Evolutionary conservation across 2,113 vertebrate genomes (phyloP), one percentile per base, ranked within the genome.

Genomic region (Meriones unguiculatus): DNA sequence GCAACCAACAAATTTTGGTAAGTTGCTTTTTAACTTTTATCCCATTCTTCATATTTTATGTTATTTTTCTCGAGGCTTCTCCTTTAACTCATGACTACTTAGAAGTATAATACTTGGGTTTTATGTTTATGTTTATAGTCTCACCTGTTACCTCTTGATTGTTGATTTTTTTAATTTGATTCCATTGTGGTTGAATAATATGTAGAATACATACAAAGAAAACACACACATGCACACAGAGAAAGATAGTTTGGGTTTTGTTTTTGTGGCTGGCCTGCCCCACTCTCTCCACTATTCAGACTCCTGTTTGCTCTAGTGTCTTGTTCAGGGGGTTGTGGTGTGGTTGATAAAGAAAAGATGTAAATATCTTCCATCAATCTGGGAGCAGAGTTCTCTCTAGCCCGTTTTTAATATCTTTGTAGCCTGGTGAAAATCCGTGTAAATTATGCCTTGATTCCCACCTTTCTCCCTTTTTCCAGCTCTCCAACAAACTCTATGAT

Each of bases 261-360:
- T 87, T 65, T 50, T 28, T 41, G 11, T 87, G 70, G 32, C 65
- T 70, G 30, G 20, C 46, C 46, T 87, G 65, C 32, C 62, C 64
- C 12, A 13, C 11, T 52, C 46, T 86, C 46, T 52, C 20, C 46
- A 54, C 46, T 69, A 14, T 70, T 70, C 46, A n/a, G 85, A 70
- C 11, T 70, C 65, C 46, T n/a, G 46, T 70, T 70, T 24, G 10
- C 46, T 35, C 13, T 13, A 20, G 17, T 35, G 25, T 65, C 80
- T n/a, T 82, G 6, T 62, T 38, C 12, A 82, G 12, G 57, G 7
- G 28, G 14, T 25, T 28, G 38, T 38, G 38, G 4, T 30, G 62
- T 85, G n/a, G 25, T 11, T 4, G 38, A 25, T 15, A 24, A 8
- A 20, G 8, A 4, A 50, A 46, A 25, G 15, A 52, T 0, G 0